Percentiles rank a stretch among this genome's conserved stretches.
Evolutionary conservation across 2,888 invertebrate genomes (phyloP).

Genomic region (Acanthosepion lycidas): DNA sequence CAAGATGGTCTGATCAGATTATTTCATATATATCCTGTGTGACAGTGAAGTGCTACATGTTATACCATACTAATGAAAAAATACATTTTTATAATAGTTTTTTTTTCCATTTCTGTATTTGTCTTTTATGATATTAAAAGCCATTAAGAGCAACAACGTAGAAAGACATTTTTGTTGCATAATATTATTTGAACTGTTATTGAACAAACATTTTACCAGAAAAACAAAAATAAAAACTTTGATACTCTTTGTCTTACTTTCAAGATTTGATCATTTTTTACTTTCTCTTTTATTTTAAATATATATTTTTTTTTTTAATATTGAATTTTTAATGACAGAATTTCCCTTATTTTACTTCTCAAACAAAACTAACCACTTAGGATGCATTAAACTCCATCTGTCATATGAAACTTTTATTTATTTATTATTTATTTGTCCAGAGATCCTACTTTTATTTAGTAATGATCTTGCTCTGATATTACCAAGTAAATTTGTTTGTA

Average conservation of each 20-base stretch:
- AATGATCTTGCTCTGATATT: not conserved
- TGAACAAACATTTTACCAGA: not conserved
- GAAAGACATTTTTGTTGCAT: not conserved
- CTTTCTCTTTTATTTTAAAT: not conserved
- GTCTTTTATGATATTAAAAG: not conserved
- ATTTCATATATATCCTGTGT: not conserved
- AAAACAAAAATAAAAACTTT: not conserved
- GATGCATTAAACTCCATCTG: not conserved
- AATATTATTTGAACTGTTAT: not conserved
- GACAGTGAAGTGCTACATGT: too few species aligned
- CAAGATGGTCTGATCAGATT: not conserved
- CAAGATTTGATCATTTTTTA: not conserved
- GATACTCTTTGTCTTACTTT: not conserved
- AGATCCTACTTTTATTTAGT: not conserved
- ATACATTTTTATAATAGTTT: too few species aligned
- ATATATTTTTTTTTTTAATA: not conserved
- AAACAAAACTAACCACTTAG: constrained; percentile 15
- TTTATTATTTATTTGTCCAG: not conserved
- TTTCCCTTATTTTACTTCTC: not conserved
- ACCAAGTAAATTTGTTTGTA: not conserved
- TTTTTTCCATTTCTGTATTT: not conserved
- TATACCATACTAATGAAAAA: too few species aligned
- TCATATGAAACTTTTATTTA: not conserved
- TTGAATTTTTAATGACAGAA: not conserved
- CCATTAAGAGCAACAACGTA: not conserved